Conservation (phyloP, 2,113 vertebrate genomes). For the Oryctolagus cuniculus region DNA sequence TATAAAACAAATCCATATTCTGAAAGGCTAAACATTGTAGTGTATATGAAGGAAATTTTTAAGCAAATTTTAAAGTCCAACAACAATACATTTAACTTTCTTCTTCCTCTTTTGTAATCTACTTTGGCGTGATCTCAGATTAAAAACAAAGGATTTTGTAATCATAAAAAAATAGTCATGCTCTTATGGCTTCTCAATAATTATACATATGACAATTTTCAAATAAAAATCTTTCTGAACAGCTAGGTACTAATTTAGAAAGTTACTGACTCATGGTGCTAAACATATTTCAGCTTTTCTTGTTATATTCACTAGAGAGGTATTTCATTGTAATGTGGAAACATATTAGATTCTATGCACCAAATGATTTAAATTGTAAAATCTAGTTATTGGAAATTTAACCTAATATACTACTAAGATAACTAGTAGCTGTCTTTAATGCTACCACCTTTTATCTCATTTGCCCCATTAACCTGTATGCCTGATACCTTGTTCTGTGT, state of each 20-base stretch:
- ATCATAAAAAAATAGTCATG: neutral
- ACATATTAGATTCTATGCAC: neutral
- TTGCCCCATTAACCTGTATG: neutral
- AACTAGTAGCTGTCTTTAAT: neutral
- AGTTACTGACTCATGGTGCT: neutral
- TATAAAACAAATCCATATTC: slow-evolving; percentile 51
- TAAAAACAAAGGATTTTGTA: neutral
- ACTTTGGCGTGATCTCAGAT: neutral
- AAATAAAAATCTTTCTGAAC: slow-evolving; percentile 6
- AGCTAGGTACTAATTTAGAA: slow-evolving; percentile 7
- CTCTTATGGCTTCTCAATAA: neutral
- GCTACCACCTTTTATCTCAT: neutral
- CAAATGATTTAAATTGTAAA: neutral
- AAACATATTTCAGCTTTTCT: slow-evolving; percentile 42
- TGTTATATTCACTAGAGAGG: neutral
- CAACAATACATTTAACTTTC: neutral
- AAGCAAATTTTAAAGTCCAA: slow-evolving; percentile 51
- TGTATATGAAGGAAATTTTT: slow-evolving; percentile 44
- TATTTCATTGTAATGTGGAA: neutral
- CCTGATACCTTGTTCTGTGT: neutral
- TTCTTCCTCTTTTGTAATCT: neutral
- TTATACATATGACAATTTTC: neutral
- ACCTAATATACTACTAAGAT: neutral
- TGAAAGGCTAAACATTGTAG: slow-evolving; percentile 45
- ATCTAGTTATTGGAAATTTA: neutral